These are phyloP conservation scores for Zophobas morio DNA, from an alignment of 1,140 invertebrate species.

Conservation along the genomic window DNA sequence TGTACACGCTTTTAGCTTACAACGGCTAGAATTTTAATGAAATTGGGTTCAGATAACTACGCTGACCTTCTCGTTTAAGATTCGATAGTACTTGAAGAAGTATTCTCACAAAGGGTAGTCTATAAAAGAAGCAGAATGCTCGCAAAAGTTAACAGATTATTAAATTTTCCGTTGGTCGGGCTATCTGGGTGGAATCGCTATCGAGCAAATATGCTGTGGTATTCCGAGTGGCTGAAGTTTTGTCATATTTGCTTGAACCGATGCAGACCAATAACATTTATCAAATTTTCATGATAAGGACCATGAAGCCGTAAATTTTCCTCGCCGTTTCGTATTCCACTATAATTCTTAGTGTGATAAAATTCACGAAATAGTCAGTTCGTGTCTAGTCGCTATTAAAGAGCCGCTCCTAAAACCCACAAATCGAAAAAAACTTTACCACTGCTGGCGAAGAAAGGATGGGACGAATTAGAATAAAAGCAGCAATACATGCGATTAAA, in stretches of 20 bases:
- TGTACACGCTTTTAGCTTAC: background rate
- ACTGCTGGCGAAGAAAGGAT: background rate
- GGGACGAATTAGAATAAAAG: constrained; percentile 20
- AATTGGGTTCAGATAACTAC: constrained; percentile 1
- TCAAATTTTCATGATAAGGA: constrained; percentile 7
- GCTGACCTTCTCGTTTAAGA: background rate
- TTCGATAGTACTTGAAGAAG: background rate
- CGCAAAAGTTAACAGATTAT: constrained; percentile 1
- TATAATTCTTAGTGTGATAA: constrained; percentile 22
- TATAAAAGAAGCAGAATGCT: background rate
- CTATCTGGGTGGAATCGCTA: background rate
- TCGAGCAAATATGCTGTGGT: background rate
- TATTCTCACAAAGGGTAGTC: background rate
- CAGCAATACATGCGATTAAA: constrained; percentile 5
- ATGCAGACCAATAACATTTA: constrained; percentile 18
- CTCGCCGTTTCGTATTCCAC: constrained; percentile 15
- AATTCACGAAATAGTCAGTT: constrained; percentile 40
- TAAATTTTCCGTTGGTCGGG: background rate
- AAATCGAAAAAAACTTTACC: constrained; percentile 21
- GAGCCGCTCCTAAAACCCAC: constrained; percentile 26
- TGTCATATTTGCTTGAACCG: constrained; percentile 3
- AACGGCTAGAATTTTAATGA: constrained; percentile 10
- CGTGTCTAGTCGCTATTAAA: constrained; percentile 23
- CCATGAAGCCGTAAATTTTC: constrained; percentile 24
- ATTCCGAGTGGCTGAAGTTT: background rate